Evolutionary conservation across 2,888 invertebrate species (phyloP), one percentile per base, ranked within the genome.

Genomic region (Leptopilina myrica): DNA sequence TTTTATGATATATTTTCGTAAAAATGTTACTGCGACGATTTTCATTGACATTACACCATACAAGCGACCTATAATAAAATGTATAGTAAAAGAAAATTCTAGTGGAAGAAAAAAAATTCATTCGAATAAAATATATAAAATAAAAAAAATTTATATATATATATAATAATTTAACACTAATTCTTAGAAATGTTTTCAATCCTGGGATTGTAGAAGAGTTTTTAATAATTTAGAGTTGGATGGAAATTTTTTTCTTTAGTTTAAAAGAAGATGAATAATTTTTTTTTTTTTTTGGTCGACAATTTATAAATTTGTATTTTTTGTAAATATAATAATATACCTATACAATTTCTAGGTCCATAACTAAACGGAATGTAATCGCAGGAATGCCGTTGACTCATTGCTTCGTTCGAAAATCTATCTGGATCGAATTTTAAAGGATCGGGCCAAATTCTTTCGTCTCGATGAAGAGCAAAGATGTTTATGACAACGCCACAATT

Each of bases 11-110:
- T 20, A 64, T 26, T 64, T 64, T 5, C 64, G 64, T 20, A 64
- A 5, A 11, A 64, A 11, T 12, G 64, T 64, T 2, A 12, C 64
- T 7, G 33, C 9, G 11, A 64, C 9, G 26, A 64, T 26, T 64
- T 64, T 64, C 64, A 56, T 64, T 33, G 64, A 64, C 64, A 64
- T 64, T 33, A 64, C 33, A 33, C 20, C 64, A 14, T 26, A 64
- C 11, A 14, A 2, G 2, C 20, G 64, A 12, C 64, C 64, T 64
- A 20, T 49, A 9, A 20, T 20, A 20, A 20, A 20, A 20, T 20
- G 20, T 20, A 20, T 20, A 20, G 0, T 20, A 20, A 20, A 20
- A 20, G 20, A 20, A 20, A 20, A 20, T 20, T 20, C 20, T 20
- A 20, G 20, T 1, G 1, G 20, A 20, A 20, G 20, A 20, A 20